Base-by-base conservation (phyloP, 2,888 invertebrate species). In the Spilarctia lutea region DNA sequence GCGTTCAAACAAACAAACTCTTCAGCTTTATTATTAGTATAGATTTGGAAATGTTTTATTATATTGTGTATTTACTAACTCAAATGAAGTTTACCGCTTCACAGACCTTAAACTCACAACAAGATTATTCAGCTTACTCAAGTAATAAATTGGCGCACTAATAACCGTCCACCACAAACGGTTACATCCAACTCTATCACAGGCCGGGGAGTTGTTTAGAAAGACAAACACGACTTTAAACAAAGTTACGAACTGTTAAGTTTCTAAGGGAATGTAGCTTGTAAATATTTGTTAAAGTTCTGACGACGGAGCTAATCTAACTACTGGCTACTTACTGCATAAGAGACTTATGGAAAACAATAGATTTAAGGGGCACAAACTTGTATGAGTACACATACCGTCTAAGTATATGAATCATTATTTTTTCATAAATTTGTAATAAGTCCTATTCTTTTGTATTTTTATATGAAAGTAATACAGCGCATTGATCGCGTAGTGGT, bases 111-210 rank as follows among this genome's bases (percentile, higher is more conserved):
- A 60, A 60, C 16, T 10, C 3, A 67, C 42, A 67, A 16, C 10
- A 45, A 45, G 30, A 27, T 45, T 27, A 45, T 2, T 68, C 45
- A 20, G 30, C 30, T 27, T 3, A 27, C 30, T 45, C 45, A 27
- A 16, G 75, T 69, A 79, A 77, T 79, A 79, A 77, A 81, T 81
- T 75, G 72, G 77, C 71, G 42, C 45, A 27, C 56, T 72, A 73
- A 82, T 79, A 79, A 79, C 83, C 71, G 30, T 30, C 45, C 48
- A 39, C 79, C 77, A 63, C 80, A 84, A 79, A 72, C 70, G 72
- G 66, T 42, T 52, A 33, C 72, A 52, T 74, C 72, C 75, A 84
- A 82, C 72, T 82, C 80, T 78, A 82, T 82, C 74, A 65, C 77
- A 66, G 65, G 33, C 56, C 45, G 18, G 71, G 65, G 71, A 73